A percentile compares a stretch with the other conserved stretches of the same genome.
Evolutionary conservation across 2,113 vertebrate genomes (phyloP).

Genomic region (Ceyx melanurus): DNA sequence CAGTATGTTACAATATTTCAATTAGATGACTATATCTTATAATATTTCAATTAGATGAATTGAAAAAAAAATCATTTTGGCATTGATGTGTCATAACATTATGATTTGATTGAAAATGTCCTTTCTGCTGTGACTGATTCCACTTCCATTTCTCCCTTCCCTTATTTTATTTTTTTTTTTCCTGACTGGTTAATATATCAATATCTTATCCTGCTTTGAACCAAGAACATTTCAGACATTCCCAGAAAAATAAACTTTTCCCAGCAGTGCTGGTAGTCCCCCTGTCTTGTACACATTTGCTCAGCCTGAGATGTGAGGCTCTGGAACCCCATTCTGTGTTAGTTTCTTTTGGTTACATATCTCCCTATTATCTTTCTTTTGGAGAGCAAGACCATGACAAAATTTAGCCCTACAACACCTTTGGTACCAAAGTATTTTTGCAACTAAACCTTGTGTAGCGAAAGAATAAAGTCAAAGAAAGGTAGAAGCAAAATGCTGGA

Average conservation of each 20-base stretch:
- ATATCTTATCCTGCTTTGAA: neutral
- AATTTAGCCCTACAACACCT: neutral
- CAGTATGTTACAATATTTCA: slow-evolving; percentile 4
- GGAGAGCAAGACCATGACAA: neutral
- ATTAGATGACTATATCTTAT: slow-evolving; percentile 12
- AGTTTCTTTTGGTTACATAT: neutral
- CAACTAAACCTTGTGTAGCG: neutral
- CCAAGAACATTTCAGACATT: neutral
- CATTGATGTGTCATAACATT: slow-evolving; percentile 12
- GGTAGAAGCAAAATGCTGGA: neutral
- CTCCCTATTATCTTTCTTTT: neutral
- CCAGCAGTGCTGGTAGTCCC: neutral
- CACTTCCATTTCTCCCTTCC: neutral
- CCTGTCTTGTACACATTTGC: neutral
- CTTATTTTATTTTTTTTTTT: neutral
- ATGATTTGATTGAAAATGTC: slow-evolving; percentile 36
- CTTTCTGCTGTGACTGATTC: slow-evolving; percentile 26
- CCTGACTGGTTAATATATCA: neutral
- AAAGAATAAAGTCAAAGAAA: neutral
- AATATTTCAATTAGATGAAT: slow-evolving; percentile 36
- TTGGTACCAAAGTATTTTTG: neutral
- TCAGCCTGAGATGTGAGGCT: neutral
- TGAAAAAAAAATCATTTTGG: slow-evolving; percentile 32
- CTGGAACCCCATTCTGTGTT: neutral
- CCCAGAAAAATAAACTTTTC: neutral